phyloP scores from a whole-genome alignment of 2,797 vertebrate genomes.

The Eulemur rubriventer region DNA sequence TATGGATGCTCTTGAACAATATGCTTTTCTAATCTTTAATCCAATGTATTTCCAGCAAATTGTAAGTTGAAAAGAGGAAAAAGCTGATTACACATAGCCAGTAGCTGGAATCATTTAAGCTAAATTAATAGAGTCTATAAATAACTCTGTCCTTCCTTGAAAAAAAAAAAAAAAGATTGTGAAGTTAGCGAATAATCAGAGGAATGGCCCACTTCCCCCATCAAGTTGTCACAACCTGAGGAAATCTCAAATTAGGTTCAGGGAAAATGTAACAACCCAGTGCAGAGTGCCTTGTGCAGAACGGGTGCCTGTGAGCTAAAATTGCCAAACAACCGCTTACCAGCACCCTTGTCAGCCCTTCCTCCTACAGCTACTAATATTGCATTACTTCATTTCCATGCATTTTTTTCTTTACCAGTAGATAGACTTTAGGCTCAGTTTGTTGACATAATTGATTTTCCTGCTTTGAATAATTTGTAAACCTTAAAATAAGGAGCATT shows the following conservation, averaged over 20 bases:
- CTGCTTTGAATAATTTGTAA: slow-evolving; percentile 37
- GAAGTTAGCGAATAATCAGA: slow-evolving; percentile 30
- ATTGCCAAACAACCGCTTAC: background rate
- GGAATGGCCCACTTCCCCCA: slow-evolving; percentile 26
- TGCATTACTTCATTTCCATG: background rate
- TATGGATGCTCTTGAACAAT: background rate
- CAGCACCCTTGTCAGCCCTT: background rate
- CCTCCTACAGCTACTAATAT: background rate
- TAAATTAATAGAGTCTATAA: slow-evolving; percentile 71
- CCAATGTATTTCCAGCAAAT: background rate
- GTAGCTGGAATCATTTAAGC: slow-evolving; percentile 73
- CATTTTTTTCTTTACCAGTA: background rate
- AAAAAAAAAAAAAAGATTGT: background rate
- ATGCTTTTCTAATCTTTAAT: slow-evolving; percentile 51
- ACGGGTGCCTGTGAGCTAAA: background rate
- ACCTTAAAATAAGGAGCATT: slow-evolving; percentile 24
- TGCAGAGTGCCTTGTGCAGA: background rate
- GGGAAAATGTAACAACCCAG: background rate
- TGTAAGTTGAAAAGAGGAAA: slow-evolving; percentile 44
- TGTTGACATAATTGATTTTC: background rate
- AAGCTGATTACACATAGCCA: slow-evolving; percentile 65
- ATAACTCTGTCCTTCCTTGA: slow-evolving; percentile 56
- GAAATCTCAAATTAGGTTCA: slow-evolving; percentile 35
- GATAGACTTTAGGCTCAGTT: background rate
- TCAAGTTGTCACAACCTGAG: slow-evolving; percentile 12